These are phyloP conservation scores for Plebejus argus DNA, from an alignment of 2,888 invertebrate species.

Conservation along the genomic window DNA sequence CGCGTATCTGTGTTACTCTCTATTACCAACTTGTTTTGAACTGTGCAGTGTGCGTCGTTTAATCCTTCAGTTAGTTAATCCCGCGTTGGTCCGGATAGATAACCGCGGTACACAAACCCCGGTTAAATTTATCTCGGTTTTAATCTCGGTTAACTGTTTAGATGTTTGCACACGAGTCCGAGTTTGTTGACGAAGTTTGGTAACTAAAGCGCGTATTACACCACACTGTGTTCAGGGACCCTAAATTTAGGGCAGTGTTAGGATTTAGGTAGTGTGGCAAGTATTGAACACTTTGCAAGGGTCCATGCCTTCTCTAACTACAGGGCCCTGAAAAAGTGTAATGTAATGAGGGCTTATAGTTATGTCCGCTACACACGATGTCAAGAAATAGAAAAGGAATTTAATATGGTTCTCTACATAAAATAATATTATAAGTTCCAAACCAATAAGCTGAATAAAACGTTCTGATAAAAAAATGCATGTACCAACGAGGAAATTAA, in stretches of 20 bases:
- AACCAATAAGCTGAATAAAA: too few species aligned
- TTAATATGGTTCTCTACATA: too few species aligned
- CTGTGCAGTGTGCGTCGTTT: neutral
- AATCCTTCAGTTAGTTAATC: constrained; percentile 25
- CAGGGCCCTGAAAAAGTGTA: too few species aligned
- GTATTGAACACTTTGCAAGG: too few species aligned
- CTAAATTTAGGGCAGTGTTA: neutral
- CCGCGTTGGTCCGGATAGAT: constrained; percentile 4
- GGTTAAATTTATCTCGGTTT: constrained; percentile 1
- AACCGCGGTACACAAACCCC: neutral
- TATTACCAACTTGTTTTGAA: constrained; percentile 1
- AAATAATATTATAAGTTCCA: too few species aligned
- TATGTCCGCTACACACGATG: too few species aligned
- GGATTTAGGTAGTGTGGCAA: neutral
- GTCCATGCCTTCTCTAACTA: too few species aligned
- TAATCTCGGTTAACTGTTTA: constrained; percentile 21
- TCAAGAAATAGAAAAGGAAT: too few species aligned
- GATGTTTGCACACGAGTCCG: constrained; percentile 11
- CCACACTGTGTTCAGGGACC: neutral
- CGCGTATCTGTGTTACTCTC: neutral
- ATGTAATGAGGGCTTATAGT: too few species aligned
- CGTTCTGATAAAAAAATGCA: too few species aligned
- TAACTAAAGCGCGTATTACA: neutral
- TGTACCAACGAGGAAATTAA: too few species aligned
- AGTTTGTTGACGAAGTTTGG: neutral